Evolutionary conservation across 2,888 invertebrate genomes (phyloP).

Genomic region (Lycia hirtaria): DNA sequence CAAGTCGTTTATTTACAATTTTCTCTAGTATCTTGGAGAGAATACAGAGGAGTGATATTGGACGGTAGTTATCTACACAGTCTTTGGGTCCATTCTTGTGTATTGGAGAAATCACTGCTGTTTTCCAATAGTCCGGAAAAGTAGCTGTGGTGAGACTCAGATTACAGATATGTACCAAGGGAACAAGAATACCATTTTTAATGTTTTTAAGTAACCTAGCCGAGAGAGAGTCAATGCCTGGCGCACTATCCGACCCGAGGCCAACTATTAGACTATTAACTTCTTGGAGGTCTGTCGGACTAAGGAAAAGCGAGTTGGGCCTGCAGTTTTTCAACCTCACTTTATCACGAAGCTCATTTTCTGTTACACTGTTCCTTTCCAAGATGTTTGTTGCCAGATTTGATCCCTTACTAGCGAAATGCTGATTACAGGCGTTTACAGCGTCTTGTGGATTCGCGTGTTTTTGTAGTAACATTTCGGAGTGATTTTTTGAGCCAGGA

Average conservation of each 20-base stretch:
- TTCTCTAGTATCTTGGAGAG: too few species aligned
- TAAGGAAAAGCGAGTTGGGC: neutral
- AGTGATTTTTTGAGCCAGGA: neutral
- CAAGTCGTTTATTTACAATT: too few species aligned
- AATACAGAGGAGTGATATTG: too few species aligned
- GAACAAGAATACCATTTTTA: neutral
- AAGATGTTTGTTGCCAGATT: neutral
- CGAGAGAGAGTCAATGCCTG: neutral
- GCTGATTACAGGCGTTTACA: neutral
- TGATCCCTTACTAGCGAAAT: neutral
- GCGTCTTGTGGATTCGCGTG: neutral
- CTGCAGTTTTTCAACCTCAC: neutral
- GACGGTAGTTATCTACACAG: neutral
- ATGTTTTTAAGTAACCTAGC: neutral
- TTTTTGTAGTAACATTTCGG: neutral
- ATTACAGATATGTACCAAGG: neutral
- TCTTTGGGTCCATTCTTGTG: neutral
- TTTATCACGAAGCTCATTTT: neutral
- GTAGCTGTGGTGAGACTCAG: neutral
- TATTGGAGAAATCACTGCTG: neutral
- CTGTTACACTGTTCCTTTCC: neutral
- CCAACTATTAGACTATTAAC: neutral
- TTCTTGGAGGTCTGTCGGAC: neutral
- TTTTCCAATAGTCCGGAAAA: neutral
- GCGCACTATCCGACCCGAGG: neutral